phyloP scores from a whole-genome alignment of 2,797 vertebrate species.

The Micromesistius poutassou region DNA sequence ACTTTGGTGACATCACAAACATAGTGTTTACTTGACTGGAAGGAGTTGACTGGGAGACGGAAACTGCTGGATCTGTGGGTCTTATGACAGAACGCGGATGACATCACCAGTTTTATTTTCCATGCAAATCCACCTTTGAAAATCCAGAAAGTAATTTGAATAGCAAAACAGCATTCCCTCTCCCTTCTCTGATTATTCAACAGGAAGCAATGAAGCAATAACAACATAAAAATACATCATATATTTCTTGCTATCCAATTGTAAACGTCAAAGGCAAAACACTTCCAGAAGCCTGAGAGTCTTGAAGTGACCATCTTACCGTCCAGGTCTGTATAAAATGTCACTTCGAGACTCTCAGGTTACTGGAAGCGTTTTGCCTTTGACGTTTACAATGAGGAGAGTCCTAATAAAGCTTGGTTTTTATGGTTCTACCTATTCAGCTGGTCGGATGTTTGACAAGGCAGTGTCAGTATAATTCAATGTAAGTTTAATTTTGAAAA shows the following conservation, averaged over 20 bases:
- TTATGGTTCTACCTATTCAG: too few relatives aligned
- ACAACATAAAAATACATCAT: not conserved
- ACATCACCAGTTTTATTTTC: not conserved
- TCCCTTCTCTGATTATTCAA: not conserved
- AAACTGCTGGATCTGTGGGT: not conserved
- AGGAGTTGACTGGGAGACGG: not conserved
- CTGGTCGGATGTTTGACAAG: too few relatives aligned
- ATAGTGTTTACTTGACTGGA: not conserved
- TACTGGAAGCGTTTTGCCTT: too few relatives aligned
- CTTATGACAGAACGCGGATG: not conserved
- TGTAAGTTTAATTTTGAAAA: too few relatives aligned
- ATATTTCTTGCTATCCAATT: not conserved
- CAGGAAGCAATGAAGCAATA: not conserved
- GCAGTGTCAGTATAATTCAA: too few relatives aligned
- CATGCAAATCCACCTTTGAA: conserved; percentile 53
- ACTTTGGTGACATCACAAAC: not conserved
- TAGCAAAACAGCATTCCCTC: conserved; percentile 49
- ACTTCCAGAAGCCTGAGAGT: too few relatives aligned
- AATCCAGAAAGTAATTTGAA: conserved; percentile 50
- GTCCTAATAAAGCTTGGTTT: too few relatives aligned
- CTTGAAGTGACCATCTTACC: too few relatives aligned
- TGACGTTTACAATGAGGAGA: too few relatives aligned
- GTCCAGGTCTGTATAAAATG: too few relatives aligned
- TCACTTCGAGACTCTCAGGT: too few relatives aligned
- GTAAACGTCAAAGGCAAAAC: too few relatives aligned